phyloP scores from a whole-genome alignment of 2,888 invertebrate genomes.

The Lysandra coridon region DNA sequence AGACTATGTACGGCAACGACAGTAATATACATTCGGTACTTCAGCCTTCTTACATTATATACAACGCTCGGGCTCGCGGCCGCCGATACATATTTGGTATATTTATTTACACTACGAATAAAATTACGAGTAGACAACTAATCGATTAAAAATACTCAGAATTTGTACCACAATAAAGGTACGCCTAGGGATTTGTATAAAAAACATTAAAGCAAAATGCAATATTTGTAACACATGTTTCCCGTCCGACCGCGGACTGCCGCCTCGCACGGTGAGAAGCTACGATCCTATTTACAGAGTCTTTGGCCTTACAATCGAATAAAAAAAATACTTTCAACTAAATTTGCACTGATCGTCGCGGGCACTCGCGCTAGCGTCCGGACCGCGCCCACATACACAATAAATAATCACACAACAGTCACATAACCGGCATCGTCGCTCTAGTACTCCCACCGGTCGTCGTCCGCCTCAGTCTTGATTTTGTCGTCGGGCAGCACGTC shows the following conservation, averaged over 20 bases:
- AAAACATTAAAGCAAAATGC: conserved; percentile 78
- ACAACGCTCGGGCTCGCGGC: conserved; percentile 58
- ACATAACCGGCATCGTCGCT: background rate
- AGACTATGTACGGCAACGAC: conserved; percentile 52
- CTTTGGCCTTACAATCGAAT: conserved; percentile 76
- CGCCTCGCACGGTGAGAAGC: conserved; percentile 54
- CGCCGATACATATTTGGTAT: conserved; percentile 76
- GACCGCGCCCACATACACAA: conserved; percentile 47
- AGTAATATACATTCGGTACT: conserved; percentile 55
- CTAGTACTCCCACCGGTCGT: conserved; percentile 83
- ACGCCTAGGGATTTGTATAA: conserved; percentile 50
- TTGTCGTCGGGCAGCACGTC: conserved; percentile 70
- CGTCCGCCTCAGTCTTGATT: conserved; percentile 81
- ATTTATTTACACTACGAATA: conserved; percentile 74
- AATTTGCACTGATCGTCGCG: conserved; percentile 58
- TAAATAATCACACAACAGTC: conserved; percentile 50
- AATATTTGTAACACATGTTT: conserved; percentile 74
- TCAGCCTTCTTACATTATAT: conserved; percentile 64
- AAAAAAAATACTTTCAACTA: conserved; percentile 58
- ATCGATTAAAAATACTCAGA: conserved; percentile 70
- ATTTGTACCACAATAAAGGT: conserved; percentile 71
- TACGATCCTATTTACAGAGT: conserved; percentile 66
- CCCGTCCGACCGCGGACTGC: conserved; percentile 48
- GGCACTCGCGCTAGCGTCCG: conserved; percentile 40
- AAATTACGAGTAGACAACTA: conserved; percentile 54